Percentiles rank a stretch among this genome's conserved stretches.
phyloP scores from a whole-genome alignment of 2,888 invertebrate genomes.

The Ophion ellenae region DNA sequence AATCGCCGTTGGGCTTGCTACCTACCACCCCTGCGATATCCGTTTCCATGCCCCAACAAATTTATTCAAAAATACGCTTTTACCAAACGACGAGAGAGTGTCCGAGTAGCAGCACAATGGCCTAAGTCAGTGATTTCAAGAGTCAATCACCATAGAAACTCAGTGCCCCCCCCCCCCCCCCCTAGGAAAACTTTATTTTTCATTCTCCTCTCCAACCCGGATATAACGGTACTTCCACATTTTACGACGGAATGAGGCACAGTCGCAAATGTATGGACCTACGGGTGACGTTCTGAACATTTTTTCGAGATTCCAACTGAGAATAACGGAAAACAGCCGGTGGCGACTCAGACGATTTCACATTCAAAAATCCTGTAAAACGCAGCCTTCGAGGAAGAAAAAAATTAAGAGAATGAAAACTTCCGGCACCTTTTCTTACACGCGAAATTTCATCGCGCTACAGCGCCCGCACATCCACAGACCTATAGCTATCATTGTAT shows the following conservation, averaged over 20 bases:
- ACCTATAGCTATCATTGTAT: neutral
- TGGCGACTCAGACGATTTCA: neutral
- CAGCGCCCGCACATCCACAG: neutral
- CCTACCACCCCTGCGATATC: neutral
- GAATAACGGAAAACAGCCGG: neutral
- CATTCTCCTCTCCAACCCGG: neutral
- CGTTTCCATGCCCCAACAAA: neutral
- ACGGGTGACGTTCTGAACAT: neutral
- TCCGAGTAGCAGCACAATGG: neutral
- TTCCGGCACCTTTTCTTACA: neutral
- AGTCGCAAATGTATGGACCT: neutral
- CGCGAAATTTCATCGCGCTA: conserved; percentile 26
- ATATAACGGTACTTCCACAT: neutral
- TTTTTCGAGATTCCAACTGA: neutral
- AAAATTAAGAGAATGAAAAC: conserved; percentile 31
- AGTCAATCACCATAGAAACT: neutral
- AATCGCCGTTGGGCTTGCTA: conserved; percentile 13
- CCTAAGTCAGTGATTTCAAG: neutral
- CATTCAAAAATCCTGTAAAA: conserved; percentile 1
- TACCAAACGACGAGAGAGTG: conserved; percentile 9
- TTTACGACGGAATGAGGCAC: neutral
- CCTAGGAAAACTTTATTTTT: neutral
- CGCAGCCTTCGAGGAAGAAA: neutral
- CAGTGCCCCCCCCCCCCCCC: neutral
- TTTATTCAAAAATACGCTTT: conserved; percentile 12